Percentiles rank a stretch among this genome's conserved stretches.
Conservation (phyloP, 2,797 vertebrate genomes). For the Acropternis orthonyx region DNA sequence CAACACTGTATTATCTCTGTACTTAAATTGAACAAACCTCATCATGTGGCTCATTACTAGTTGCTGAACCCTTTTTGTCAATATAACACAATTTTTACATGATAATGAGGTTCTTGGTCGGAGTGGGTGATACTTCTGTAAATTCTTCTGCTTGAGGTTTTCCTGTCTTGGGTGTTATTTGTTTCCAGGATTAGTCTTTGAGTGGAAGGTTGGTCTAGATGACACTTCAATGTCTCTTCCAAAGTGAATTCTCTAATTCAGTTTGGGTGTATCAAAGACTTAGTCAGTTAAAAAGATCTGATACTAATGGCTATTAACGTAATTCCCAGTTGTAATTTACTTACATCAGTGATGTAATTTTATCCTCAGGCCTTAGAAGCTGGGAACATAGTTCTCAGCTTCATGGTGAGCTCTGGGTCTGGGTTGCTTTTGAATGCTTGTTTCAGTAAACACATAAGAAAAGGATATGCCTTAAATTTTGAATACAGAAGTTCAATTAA, state of each 20-base stretch:
- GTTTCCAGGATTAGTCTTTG: not conserved
- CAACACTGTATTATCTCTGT: rapidly evolving
- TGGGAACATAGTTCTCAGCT: not conserved
- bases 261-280: not conserved
- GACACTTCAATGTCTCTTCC: rapidly evolving
- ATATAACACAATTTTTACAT: rapidly evolving
- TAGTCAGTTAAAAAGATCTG: not conserved
- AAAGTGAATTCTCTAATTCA: not conserved
- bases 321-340: not conserved
- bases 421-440: not conserved
- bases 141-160: not conserved
- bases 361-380: not conserved
- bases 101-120: not conserved
- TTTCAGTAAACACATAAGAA: not conserved
- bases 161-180: not conserved
- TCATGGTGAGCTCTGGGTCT: not conserved
- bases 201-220: rapidly evolving
- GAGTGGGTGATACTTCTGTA: not conserved
- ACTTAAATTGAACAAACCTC: rapidly evolving
- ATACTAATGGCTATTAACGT: not conserved
- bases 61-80: not conserved
- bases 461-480: not conserved
- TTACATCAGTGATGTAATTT: not conserved
- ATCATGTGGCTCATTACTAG: rapidly evolving
- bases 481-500: not conserved